Evolutionary conservation across 2,888 invertebrate species (phyloP).

Genomic region (Epinotia nisella): DNA sequence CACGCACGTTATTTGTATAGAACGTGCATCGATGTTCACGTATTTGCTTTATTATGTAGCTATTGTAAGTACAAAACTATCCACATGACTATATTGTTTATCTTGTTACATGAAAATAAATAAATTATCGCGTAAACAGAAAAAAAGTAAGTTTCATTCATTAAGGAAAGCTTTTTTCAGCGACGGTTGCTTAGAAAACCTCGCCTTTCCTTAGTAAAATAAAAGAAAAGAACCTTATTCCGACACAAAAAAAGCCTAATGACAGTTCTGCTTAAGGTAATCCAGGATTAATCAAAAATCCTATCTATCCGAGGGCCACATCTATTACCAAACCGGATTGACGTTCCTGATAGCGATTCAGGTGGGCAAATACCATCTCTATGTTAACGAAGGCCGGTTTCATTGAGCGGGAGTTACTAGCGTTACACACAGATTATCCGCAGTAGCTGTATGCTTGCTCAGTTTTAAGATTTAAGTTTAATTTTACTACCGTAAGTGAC

Average conservation of each 20-base stretch:
- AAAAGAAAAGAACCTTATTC: slow-evolving; percentile 6
- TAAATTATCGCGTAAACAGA: neutral
- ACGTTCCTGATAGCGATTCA: slow-evolving; percentile 37
- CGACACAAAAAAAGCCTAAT: slow-evolving; percentile 5
- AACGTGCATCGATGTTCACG: neutral
- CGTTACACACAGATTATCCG: slow-evolving; percentile 10
- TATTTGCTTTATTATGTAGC: neutral
- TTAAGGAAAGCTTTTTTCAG: neutral
- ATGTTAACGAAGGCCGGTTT: slow-evolving; percentile 48
- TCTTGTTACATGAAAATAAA: neutral
- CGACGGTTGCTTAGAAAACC: neutral
- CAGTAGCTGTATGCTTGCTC: slow-evolving; percentile 17
- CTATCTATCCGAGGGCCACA: slow-evolving; percentile 10
- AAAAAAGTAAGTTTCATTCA: too few species aligned
- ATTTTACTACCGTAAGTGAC: too few species aligned
- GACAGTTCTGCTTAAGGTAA: slow-evolving; percentile 9
- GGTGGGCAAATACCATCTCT: slow-evolving; percentile 39
- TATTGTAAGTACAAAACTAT: neutral
- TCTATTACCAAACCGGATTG: slow-evolving; percentile 35
- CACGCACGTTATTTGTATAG: too few species aligned
- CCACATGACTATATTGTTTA: neutral
- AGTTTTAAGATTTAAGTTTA: too few species aligned
- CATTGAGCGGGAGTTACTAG: slow-evolving; percentile 47
- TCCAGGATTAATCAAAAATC: slow-evolving; percentile 30
- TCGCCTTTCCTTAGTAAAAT: neutral